Conservation (phyloP, 2,888 invertebrate genomes). For the Dendrolimus houi region DNA sequence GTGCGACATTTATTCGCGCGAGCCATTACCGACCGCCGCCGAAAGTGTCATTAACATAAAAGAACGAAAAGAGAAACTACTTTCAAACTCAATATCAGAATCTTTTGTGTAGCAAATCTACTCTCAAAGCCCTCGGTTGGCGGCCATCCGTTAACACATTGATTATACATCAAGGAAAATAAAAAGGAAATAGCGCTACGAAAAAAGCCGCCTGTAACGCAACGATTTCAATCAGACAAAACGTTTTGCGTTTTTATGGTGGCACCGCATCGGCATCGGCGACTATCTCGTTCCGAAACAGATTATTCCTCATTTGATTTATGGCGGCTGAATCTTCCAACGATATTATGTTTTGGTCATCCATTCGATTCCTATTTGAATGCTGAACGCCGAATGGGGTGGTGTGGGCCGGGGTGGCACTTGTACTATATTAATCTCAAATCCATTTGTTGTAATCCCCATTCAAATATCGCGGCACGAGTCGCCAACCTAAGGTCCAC, state of each 20-base stretch:
- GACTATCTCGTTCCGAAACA: slow-evolving; percentile 75
- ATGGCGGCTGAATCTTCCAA: slow-evolving; percentile 73
- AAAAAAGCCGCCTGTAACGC: slow-evolving; percentile 57
- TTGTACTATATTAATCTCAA: slow-evolving; percentile 76
- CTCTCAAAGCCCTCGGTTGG: slow-evolving; percentile 53
- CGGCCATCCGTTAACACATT: slow-evolving; percentile 66
- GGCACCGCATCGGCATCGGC: slow-evolving; percentile 46
- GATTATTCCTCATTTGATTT: slow-evolving; percentile 78
- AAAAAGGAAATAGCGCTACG: slow-evolving; percentile 64
- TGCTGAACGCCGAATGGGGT: slow-evolving; percentile 72
- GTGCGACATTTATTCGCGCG: slow-evolving; percentile 59
- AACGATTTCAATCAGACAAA: slow-evolving; percentile 75
- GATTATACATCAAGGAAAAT: slow-evolving; percentile 68
- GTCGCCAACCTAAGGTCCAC: slow-evolving; percentile 44
- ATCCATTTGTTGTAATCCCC: slow-evolving; percentile 73
- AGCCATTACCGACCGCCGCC: slow-evolving; percentile 58
- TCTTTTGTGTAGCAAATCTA: slow-evolving; percentile 74
- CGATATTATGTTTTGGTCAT: slow-evolving; percentile 77
- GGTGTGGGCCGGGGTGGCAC: slow-evolving; percentile 71
- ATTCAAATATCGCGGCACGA: slow-evolving; percentile 51
- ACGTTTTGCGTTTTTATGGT: slow-evolving; percentile 75
- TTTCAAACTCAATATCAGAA: slow-evolving; percentile 72
- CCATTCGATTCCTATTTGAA: slow-evolving; percentile 77
- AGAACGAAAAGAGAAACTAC: slow-evolving; percentile 67
- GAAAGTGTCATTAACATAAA: slow-evolving; percentile 71